These are phyloP conservation scores for Actinemys pallida DNA, from an alignment of 2,113 vertebrate species.

Conservation along the genomic window DNA sequence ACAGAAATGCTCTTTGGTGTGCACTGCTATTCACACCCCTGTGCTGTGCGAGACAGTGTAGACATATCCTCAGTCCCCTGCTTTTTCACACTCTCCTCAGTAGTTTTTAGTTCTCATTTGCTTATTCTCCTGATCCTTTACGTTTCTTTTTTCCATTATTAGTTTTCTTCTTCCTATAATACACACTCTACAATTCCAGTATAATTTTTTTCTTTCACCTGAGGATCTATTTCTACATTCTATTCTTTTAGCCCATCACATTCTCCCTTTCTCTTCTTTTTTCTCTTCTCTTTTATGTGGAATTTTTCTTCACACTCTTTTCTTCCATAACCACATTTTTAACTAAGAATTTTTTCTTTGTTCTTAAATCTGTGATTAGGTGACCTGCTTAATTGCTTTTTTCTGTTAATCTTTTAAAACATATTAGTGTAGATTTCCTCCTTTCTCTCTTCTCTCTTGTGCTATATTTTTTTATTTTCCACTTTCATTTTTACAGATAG, in stretches of 20 bases:
- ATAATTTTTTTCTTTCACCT: not conserved
- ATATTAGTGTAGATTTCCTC: slow-evolving; percentile 13
- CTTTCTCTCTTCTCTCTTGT: not conserved
- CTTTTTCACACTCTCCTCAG: not conserved
- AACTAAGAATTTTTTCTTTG: not conserved
- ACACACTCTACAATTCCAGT: not conserved
- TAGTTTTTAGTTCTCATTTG: not conserved
- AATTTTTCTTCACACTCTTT: not conserved
- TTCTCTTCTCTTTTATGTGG: not conserved
- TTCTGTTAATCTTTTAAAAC: not conserved
- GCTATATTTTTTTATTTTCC: not conserved
- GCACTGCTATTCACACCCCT: too few relatives aligned
- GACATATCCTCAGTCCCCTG: not conserved
- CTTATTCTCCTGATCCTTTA: not conserved
- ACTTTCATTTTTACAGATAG: not conserved
- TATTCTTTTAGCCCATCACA: too few relatives aligned
- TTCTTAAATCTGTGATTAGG: not conserved
- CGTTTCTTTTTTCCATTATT: not conserved
- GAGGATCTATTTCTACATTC: not conserved
- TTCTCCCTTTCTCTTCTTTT: not conserved
- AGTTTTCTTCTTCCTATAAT: not conserved
- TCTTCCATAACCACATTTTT: not conserved
- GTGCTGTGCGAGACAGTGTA: too few relatives aligned
- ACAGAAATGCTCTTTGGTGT: too few relatives aligned
- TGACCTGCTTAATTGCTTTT: not conserved